Conservation (phyloP, 2,113 vertebrate species). For the Laticauda colubrina region DNA sequence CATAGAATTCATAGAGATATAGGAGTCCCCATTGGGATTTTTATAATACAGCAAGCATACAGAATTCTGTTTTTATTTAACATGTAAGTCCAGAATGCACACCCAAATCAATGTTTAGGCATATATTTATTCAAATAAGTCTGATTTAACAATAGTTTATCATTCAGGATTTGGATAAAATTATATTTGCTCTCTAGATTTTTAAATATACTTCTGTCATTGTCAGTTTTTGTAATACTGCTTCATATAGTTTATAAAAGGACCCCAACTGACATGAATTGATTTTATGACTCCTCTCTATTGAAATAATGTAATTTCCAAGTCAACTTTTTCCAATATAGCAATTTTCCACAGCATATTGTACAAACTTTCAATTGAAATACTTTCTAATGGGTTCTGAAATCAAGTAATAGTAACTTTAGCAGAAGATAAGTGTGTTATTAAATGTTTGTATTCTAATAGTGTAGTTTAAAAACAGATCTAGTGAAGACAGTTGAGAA, state of each 20-base stretch:
- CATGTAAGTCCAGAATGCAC: not conserved
- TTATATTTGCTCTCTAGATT: not conserved
- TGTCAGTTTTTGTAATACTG: not conserved
- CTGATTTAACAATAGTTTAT: not conserved
- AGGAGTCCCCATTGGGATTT: not conserved
- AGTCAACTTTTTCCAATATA: not conserved
- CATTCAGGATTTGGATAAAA: not conserved
- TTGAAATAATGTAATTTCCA: not conserved
- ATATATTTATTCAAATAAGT: not conserved
- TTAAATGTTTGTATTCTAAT: not conserved
- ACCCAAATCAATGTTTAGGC: not conserved
- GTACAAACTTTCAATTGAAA: not conserved
- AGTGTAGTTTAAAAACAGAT: not conserved
- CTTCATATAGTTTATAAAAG: not conserved
- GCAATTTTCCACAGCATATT: not conserved
- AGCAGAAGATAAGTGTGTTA: not conserved
- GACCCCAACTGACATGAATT: not conserved
- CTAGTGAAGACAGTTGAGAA: not conserved
- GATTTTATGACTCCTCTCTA: not conserved
- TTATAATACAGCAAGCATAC: not conserved
- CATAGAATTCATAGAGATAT: not conserved
- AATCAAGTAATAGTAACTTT: not conserved
- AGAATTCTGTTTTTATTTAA: not conserved
- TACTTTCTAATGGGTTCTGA: not conserved
- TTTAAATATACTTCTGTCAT: not conserved